Evolutionary conservation across 2,888 invertebrate genomes (phyloP), one percentile per base, ranked within the genome.

Genomic region (Cantharis rustica): DNA sequence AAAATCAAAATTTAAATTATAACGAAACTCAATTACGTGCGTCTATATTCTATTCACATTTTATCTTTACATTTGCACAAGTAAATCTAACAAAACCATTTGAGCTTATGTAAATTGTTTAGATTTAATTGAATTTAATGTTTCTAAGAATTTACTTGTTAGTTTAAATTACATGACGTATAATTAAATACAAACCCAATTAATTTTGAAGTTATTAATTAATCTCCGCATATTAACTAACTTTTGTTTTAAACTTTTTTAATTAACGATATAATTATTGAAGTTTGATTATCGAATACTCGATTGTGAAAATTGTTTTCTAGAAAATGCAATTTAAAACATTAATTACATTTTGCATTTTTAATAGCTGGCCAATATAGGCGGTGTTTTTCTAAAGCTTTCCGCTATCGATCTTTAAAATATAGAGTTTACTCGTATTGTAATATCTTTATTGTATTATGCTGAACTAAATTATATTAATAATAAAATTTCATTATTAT

Each of bases 221-320:
- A 47, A 47, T n/a, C 47, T 47, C 47, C 47, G 47, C 47, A 47
- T 47, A 47, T 47, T 47, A 47, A 47, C 20, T 16, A 66, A 66
- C 64, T 66, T 66, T 66, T 66, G 64, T 66, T 66, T 66, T 66
- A 20, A 66, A 66, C 64, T 66, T 66, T 66, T 66, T 66, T 23
- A 66, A 66, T 66, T 66, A 66, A 66, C 64, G 23, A 20, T 23
- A 64, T 64, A 66, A 66, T 66, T 66, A 66, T 20, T 66, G 17
- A 66, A 66, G 20, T 66, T 66, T 66, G 16, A 66, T 15, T 17
- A 66, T 66, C 64, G 20, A 13, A 23, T n/a, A 47, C 47, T 47
- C 47, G 47, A 47, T 47, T 47, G 47, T 47, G 47, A 47, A 47
- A 47, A 47, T 47, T 47, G 47, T 47, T 47, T 47, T 47, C 47